These are phyloP conservation scores for Lanius collurio DNA, from an alignment of 2,113 vertebrate genomes.

Conservation along the genomic window DNA sequence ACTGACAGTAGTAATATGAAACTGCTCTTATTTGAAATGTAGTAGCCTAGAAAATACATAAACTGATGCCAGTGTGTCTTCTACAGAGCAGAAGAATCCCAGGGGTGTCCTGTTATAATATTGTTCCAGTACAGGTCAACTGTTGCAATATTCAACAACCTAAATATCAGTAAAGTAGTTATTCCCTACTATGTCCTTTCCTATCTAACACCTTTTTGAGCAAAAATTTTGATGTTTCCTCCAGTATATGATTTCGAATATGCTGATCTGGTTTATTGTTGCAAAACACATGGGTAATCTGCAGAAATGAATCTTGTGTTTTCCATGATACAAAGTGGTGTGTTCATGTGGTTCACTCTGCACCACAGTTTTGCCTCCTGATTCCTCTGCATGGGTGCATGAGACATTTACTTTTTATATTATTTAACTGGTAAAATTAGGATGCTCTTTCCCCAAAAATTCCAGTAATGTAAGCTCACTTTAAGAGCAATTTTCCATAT, in stretches of 20 bases:
- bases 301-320: background rate
- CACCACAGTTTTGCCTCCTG: background rate
- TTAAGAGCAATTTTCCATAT: background rate
- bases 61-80: conserved; percentile 2
- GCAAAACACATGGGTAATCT: background rate
- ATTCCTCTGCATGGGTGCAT: background rate
- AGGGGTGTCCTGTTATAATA: background rate
- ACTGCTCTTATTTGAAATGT: background rate
- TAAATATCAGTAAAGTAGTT: background rate
- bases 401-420: background rate
- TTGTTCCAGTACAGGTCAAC: background rate
- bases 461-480: background rate
- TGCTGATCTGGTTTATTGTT: background rate
- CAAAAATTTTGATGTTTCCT: background rate
- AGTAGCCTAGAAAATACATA: background rate
- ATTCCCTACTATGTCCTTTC: background rate
- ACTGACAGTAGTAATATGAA: background rate
- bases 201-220: background rate
- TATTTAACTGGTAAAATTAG: background rate
- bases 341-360: background rate
- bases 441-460: background rate
- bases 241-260: background rate
- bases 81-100: background rate
- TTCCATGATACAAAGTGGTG: background rate
- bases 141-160: conserved; percentile 23